These are phyloP conservation scores for Platanista minor DNA, from an alignment of 2,113 vertebrate species.

Conservation along the genomic window DNA sequence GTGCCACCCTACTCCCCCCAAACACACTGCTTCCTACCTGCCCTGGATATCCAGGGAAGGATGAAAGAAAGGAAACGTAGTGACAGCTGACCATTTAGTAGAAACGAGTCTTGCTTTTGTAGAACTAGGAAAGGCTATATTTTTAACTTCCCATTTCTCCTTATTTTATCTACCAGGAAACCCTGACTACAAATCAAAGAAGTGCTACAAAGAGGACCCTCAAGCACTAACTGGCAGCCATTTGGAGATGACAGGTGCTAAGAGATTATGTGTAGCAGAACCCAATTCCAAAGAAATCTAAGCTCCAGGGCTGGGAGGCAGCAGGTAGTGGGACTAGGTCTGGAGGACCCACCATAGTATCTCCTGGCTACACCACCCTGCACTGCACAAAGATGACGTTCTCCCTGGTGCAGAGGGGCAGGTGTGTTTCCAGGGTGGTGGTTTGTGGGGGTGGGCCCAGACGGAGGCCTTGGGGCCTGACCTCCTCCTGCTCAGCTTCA, in stretches of 20 bases:
- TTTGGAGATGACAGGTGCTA: neutral
- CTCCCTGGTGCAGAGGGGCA: conserved; percentile 77
- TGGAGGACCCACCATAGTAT: conserved; percentile 82
- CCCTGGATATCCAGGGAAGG: neutral
- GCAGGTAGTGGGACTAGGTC: conserved; percentile 74
- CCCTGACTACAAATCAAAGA: neutral
- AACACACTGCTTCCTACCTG: neutral
- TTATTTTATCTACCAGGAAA: neutral
- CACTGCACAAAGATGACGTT: conserved; percentile 77
- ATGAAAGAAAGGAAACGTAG: neutral
- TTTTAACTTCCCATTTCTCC: neutral
- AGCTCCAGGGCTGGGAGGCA: conserved; percentile 69
- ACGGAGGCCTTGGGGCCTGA: conserved; percentile 65
- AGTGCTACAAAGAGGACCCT: neutral
- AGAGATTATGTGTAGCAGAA: conserved; percentile 63
- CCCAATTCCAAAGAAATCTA: conserved; percentile 91
- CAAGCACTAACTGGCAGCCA: neutral
- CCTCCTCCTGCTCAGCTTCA: conserved; percentile 80
- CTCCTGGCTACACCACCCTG: conserved; percentile 81
- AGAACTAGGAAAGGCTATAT: neutral
- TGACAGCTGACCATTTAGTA: neutral
- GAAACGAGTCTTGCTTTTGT: neutral
- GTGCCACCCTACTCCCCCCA: neutral
- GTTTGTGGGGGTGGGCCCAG: conserved; percentile 10
- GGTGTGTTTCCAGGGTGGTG: conserved; percentile 25